Evolutionary conservation across 2,888 invertebrate species (phyloP).

Genomic region (Brenthis ino): DNA sequence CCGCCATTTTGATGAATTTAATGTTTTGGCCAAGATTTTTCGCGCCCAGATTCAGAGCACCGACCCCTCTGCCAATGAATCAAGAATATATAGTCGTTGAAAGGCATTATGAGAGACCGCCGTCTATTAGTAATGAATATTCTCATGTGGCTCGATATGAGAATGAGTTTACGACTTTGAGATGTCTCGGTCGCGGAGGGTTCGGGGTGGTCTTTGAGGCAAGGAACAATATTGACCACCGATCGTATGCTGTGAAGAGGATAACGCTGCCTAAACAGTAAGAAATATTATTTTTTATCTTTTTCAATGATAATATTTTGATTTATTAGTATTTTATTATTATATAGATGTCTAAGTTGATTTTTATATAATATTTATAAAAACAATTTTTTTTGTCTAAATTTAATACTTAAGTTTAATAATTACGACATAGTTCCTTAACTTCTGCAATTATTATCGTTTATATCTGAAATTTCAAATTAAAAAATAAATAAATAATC

Average conservation of each 20-base stretch:
- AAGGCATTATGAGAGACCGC: slow-evolving; percentile 58
- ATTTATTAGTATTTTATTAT: too few relatives aligned
- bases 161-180: slow-evolving; percentile 91
- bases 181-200: slow-evolving; percentile 93
- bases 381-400: too few relatives aligned
- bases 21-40: slow-evolving; percentile 82
- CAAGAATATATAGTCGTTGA: slow-evolving; percentile 67
- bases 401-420: too few relatives aligned
- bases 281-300: slow-evolving; percentile 38
- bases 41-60: slow-evolving; percentile 54
- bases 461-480: too few relatives aligned
- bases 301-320: neutral
- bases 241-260: slow-evolving; percentile 96
- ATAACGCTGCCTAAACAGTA: slow-evolving; percentile 92
- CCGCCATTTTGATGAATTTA: slow-evolving; percentile 87
- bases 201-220: slow-evolving; percentile 99
- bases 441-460: too few relatives aligned
- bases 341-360: too few relatives aligned
- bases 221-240: slow-evolving; percentile 95
- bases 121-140: slow-evolving; percentile 40
- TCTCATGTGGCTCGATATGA: slow-evolving; percentile 86
- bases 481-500: too few relatives aligned
- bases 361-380: too few relatives aligned
- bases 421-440: too few relatives aligned
- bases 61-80: slow-evolving; percentile 55